Conservation (phyloP, 1,140 invertebrate species). For the Drosophila malerkotliana region DNA sequence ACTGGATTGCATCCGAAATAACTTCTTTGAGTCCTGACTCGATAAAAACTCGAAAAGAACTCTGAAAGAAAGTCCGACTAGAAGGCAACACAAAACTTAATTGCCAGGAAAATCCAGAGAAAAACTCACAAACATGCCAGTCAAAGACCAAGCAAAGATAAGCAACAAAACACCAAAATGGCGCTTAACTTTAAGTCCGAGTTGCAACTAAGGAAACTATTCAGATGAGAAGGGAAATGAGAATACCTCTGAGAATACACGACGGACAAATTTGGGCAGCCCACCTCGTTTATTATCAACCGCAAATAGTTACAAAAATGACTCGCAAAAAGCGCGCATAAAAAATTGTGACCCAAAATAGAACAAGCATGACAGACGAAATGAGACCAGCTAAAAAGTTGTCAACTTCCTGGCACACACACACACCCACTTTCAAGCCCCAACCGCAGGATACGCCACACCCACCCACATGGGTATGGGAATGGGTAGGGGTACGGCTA, state of each 20-base stretch:
- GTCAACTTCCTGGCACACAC: conserved; percentile 32
- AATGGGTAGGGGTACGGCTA: not conserved
- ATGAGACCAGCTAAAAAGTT: conserved; percentile 33
- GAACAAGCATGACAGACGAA: conserved; percentile 37
- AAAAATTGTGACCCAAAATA: conserved; percentile 44
- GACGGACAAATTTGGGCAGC: conserved; percentile 17
- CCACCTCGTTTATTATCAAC: conserved; percentile 30
- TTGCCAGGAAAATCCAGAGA: conserved; percentile 18
- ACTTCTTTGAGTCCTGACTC: not conserved
- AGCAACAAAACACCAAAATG: conserved; percentile 4
- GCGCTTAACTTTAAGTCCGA: conserved; percentile 5
- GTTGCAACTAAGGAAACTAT: not conserved
- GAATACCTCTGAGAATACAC: not conserved
- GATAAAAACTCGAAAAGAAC: not conserved
- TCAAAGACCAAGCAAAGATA: conserved; percentile 14
- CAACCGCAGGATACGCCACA: conserved; percentile 11
- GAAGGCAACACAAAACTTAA: conserved; percentile 9
- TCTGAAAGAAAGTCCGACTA: not conserved
- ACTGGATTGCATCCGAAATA: not conserved
- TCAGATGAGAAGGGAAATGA: not conserved
- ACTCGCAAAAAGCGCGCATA: conserved; percentile 13
- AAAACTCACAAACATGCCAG: conserved; percentile 4
- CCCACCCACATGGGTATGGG: conserved; percentile 12
- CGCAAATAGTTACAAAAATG: conserved; percentile 42
- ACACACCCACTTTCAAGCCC: not conserved